A percentile compares a stretch with the other conserved stretches of the same genome.
Evolutionary conservation across 64 coral and sea anemone species (phyloP).

Genomic region (Pocillopora verrucosa): DNA sequence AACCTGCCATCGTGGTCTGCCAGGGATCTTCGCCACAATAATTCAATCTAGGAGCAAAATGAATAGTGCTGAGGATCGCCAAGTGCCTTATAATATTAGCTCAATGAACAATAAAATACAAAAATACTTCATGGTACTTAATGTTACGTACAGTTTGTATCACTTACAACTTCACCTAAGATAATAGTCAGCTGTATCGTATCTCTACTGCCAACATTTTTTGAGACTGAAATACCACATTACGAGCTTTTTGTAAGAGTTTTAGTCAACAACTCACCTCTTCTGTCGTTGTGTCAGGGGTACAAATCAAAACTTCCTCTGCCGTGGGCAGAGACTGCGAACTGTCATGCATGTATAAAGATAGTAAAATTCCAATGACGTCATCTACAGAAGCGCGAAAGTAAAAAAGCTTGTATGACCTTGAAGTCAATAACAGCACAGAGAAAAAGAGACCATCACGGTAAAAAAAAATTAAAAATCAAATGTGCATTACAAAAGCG

Average conservation of each 20-base stretch:
- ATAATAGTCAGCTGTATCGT: too few relatives aligned
- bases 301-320: slow-evolving; percentile 51
- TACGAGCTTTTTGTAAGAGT: too few relatives aligned
- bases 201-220: too few relatives aligned
- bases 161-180: too few relatives aligned
- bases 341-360: slow-evolving; percentile 39
- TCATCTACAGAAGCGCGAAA: slow-evolving; percentile 7
- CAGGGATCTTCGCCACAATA: slow-evolving; percentile 79
- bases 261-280: slow-evolving; percentile 20
- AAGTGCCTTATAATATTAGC: too few relatives aligned
- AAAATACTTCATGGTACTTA: too few relatives aligned
- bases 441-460: neutral
- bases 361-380: slow-evolving; percentile 40
- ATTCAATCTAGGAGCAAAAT: slow-evolving; percentile 42
- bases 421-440: neutral
- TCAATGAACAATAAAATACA: neutral
- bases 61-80: too few relatives aligned
- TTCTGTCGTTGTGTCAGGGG: slow-evolving; percentile 48
- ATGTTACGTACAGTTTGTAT: too few relatives aligned
- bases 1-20: slow-evolving; percentile 47
- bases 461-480: neutral
- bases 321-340: slow-evolving; percentile 23
- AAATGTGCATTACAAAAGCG: neutral
- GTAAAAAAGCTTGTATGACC: neutral
- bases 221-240: too few relatives aligned